A percentile compares a stretch with the other conserved stretches of the same genome.
These are phyloP conservation scores for Eupithecia insigniata DNA, from an alignment of 2,888 invertebrate genomes.

Conservation along the genomic window DNA sequence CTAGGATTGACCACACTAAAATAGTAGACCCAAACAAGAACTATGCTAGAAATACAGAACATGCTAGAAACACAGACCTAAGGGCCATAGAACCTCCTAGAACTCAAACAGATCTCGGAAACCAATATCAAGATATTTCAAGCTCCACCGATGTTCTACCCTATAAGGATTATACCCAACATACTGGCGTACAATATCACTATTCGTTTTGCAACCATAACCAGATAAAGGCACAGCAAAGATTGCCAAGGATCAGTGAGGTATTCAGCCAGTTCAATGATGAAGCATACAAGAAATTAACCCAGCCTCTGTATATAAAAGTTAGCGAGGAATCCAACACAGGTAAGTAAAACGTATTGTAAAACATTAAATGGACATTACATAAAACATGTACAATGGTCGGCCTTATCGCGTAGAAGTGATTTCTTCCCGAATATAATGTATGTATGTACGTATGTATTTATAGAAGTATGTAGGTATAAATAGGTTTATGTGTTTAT, in stretches of 20 bases:
- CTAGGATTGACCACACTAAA: background rate
- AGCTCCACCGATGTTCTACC: conserved; percentile 37
- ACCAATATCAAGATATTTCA: conserved; percentile 38
- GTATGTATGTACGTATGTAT: no score
- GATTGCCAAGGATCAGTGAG: conserved; percentile 61
- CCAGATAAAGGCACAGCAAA: conserved; percentile 58
- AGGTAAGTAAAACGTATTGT: no score
- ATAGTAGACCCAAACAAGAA: background rate
- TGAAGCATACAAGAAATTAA: conserved; percentile 45
- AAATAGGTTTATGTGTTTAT: no score
- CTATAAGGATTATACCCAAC: conserved; percentile 21
- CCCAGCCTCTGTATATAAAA: conserved; percentile 61
- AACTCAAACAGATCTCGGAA: conserved; percentile 2
- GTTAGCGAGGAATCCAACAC: conserved; percentile 56
- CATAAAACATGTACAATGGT: no score
- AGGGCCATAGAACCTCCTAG: background rate
- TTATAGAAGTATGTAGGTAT: no score
- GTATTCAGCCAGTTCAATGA: conserved; percentile 61
- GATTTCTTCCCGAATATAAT: no score
- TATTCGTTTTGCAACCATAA: conserved; percentile 60
- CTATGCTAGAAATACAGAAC: background rate
- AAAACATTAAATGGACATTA: no score
- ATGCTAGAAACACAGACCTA: background rate
- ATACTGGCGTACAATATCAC: conserved; percentile 15
- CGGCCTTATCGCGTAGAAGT: no score